phyloP scores from a whole-genome alignment of 2,797 vertebrate genomes.

The Sebastes variabilis region DNA sequence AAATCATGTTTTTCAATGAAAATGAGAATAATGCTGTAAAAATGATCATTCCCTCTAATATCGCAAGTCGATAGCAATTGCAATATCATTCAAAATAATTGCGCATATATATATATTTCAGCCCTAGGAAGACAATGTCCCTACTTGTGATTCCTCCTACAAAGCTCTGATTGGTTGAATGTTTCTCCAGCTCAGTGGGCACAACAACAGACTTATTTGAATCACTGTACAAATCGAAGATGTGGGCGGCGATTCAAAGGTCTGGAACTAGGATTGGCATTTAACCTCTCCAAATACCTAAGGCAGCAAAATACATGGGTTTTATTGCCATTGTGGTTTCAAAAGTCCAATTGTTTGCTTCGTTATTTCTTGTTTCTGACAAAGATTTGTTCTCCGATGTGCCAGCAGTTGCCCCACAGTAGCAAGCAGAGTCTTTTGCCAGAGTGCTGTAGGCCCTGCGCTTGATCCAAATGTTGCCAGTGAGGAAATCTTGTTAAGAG shows the following conservation, averaged over 20 bases:
- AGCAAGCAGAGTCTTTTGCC: constrained; percentile 9
- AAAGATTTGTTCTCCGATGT: constrained; percentile 10
- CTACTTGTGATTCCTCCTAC: no score
- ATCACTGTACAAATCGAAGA: neutral
- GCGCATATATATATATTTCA: no score
- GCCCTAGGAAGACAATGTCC: no score
- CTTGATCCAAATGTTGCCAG: constrained; percentile 16
- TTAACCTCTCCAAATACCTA: constrained; percentile 2
- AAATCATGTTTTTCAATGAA: no score
- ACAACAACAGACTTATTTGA: neutral
- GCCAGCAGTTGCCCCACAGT: constrained; percentile 1
- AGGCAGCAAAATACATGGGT: neutral
- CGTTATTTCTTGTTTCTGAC: constrained; percentile 32
- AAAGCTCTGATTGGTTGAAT: no score
- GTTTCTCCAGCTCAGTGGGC: no score
- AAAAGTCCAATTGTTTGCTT: constrained; percentile 7
- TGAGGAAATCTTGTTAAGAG: constrained; percentile 5
- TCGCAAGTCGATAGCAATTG: no score
- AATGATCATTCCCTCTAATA: no score
- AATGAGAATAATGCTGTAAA: no score
- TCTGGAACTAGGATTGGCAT: constrained; percentile 4
- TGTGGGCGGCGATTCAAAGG: neutral
- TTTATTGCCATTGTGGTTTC: neutral
- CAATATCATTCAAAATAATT: no score
- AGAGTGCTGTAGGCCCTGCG: constrained; percentile 5